Base-by-base conservation (phyloP, 2,113 vertebrate species). In the Bolborhynchus lineola region DNA sequence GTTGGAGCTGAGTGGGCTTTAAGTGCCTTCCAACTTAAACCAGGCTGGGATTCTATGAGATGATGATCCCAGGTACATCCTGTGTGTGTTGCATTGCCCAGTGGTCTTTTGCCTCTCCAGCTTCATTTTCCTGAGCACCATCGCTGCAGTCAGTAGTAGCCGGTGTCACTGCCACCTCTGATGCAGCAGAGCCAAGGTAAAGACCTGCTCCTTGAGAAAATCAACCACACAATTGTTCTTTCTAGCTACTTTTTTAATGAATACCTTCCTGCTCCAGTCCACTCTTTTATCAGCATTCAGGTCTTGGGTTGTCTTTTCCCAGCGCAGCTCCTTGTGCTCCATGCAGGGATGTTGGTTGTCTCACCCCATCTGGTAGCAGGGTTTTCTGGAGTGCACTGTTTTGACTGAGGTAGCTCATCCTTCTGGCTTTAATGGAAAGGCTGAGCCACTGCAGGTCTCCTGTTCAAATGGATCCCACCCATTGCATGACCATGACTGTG, bases 131-230 rank as follows among this genome's bases (percentile, higher is more conserved):
- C 53, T 33, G 31, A 86, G 31, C 65, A 39, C 25, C 75, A 12
- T 44, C 1, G 0, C 74, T 50, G 23, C 39, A 50, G 35, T 19
- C 39, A 42, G 26, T 17, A 16, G 55, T 7, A 71, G 78, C 42
- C 10, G 12, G 49, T 3, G 1, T 35, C 2, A 1, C 24, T 85
- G 24, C 35, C 23, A 26, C 0, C 0, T 7, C 3, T 2, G 35
- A 7, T 13, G 20, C 53, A 74, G 63, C 31, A 75, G 50, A 57
- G 46, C 31, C 37, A 35, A 76, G 72, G 19, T 39, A 21, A 67
- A 67, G 42, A 82, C 8, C 0, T 26, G 17, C 20, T 81, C 20
- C 52, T 52, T 47, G 39, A 72, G 81, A 63, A 82, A 33, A 77
- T 24, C 33, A 15, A 14, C 6, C 6, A 25, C 4, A 1, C 2